Conservation (phyloP, 1,140 invertebrate species). For the Charaxes varanes region DNA sequence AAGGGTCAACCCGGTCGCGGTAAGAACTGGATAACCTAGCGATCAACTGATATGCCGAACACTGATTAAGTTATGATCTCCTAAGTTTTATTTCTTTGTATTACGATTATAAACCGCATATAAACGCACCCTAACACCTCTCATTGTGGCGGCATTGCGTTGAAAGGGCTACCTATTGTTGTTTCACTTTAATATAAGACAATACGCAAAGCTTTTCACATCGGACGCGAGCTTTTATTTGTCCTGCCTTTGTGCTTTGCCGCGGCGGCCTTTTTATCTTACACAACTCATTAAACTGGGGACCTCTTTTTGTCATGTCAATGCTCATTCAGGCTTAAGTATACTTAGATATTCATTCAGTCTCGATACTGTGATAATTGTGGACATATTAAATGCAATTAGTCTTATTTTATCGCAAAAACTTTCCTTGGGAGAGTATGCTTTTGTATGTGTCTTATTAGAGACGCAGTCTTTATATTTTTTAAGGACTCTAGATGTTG, state of each 20-base stretch:
- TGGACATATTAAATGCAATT: not conserved
- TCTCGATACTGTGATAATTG: conserved; percentile 1
- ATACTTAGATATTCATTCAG: conserved; percentile 8
- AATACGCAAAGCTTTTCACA: conserved; percentile 66
- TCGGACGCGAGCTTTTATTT: conserved; percentile 60
- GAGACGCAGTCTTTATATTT: too few species aligned
- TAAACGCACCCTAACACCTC: conserved; percentile 30
- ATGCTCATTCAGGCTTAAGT: conserved; percentile 35
- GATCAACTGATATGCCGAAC: too few species aligned
- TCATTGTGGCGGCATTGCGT: conserved; percentile 68
- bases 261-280: conserved; percentile 57
- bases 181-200: conserved; percentile 71
- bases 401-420: not conserved
- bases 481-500: too few species aligned
- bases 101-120: conserved; percentile 23
- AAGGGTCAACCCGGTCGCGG: too few species aligned
- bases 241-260: conserved; percentile 50
- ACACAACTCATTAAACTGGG: conserved; percentile 55
- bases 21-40: too few species aligned
- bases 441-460: too few species aligned
- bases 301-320: conserved; percentile 47
- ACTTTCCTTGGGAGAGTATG: not conserved
- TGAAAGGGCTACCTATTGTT: conserved; percentile 73
- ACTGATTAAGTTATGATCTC: too few species aligned
- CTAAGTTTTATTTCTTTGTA: not conserved